Evolutionary conservation across 2,113 vertebrate species (phyloP).

Genomic region (Xiphorhynchus elegans): DNA sequence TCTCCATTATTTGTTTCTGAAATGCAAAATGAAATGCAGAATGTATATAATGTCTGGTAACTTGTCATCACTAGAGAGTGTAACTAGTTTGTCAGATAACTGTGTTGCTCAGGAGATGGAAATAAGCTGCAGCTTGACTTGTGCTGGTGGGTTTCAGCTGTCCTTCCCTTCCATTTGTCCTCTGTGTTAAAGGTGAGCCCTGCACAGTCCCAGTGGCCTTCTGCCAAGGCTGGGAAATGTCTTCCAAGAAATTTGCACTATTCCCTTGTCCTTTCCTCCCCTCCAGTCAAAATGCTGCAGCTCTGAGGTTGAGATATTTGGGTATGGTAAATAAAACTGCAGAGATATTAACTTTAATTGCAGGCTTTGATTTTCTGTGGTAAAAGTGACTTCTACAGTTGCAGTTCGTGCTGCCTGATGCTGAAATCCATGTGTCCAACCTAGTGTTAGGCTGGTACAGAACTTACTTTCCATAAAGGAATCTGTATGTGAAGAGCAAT

Average conservation of each 20-base stretch:
- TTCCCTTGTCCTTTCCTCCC: neutral
- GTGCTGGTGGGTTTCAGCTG: neutral
- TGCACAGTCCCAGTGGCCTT: neutral
- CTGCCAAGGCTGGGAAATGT: neutral
- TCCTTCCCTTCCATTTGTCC: neutral
- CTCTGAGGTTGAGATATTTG: neutral
- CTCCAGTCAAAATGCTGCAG: neutral
- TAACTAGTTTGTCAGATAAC: neutral
- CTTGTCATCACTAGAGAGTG: neutral
- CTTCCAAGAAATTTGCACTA: neutral
- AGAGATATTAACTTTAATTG: neutral
- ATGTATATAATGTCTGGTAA: neutral
- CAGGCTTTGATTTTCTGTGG: accelerated
- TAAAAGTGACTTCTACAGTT: neutral
- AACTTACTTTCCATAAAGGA: neutral
- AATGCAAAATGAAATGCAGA: neutral
- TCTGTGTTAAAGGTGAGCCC: neutral
- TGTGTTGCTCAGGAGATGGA: neutral
- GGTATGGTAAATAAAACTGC: neutral
- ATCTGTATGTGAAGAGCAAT: neutral
- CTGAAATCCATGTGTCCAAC: accelerated
- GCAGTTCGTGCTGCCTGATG: neutral
- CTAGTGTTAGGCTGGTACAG: neutral
- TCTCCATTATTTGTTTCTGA: neutral
- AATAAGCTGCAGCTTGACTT: neutral